Evolutionary conservation across 2,797 vertebrate genomes (phyloP).

Genomic region (Bucorvus abyssinicus): DNA sequence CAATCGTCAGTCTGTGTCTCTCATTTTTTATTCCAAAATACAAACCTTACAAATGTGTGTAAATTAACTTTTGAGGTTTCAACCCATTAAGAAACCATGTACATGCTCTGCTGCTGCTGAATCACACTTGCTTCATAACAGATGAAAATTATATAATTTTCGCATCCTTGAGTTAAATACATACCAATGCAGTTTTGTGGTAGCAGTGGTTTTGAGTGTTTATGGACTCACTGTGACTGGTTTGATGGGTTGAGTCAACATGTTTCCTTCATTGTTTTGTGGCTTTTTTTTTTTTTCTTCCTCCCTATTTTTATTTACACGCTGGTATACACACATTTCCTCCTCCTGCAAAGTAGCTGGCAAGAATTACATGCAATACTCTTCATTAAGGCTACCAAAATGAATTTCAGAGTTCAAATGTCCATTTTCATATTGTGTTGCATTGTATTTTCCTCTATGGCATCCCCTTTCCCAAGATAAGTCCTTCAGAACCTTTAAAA

Average conservation of each 20-base stretch:
- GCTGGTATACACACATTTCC: fast-evolving
- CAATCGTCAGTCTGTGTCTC: neutral
- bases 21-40: neutral
- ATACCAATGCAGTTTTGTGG: neutral
- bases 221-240: neutral
- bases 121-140: neutral
- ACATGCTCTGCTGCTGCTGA: fast-evolving
- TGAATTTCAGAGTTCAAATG: neutral
- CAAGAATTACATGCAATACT: neutral
- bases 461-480: neutral
- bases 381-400: neutral
- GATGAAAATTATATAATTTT: neutral
- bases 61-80: neutral
- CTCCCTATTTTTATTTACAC: neutral
- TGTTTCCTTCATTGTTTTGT: neutral
- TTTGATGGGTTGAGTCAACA: neutral
- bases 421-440: neutral
- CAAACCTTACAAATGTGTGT: fast-evolving
- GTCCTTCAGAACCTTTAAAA: neutral
- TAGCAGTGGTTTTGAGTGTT: neutral
- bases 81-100: neutral
- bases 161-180: neutral
- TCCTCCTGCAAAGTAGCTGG: neutral
- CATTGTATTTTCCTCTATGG: neutral
- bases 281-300: neutral